A percentile compares a stretch with the other conserved stretches of the same genome.
phyloP scores from a whole-genome alignment of 2,888 invertebrate genomes.

The Megaustenia siamemsis region DNA sequence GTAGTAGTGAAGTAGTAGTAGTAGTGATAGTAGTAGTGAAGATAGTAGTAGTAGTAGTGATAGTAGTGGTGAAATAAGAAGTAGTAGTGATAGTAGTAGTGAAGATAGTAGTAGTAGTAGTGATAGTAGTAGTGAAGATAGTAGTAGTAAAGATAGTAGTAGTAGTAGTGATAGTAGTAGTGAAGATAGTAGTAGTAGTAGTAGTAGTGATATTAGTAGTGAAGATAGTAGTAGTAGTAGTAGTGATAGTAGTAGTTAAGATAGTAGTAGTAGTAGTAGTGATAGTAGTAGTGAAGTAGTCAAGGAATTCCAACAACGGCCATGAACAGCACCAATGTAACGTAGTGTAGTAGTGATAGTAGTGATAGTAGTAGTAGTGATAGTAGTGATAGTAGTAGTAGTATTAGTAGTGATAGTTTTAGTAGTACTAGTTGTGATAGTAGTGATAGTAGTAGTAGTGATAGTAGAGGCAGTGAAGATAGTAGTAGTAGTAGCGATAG shows the following conservation, averaged over 20 bases:
- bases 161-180: background rate
- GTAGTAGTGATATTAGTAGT: background rate
- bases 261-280: background rate
- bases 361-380: background rate
- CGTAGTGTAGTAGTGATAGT: background rate
- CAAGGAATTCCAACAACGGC: too few species aligned
- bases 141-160: background rate
- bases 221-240: background rate
- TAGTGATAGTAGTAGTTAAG: too few species aligned
- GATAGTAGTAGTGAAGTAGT: background rate
- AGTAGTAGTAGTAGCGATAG: background rate
- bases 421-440: too few species aligned
- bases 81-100: too few species aligned
- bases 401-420: too few species aligned
- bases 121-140: background rate
- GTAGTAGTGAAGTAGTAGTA: too few species aligned
- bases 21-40: background rate
- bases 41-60: background rate
- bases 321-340: too few species aligned
- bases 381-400: constrained; percentile 3
- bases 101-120: background rate
- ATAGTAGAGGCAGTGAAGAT: background rate
- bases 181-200: background rate
- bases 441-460: background rate
- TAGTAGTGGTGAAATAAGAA: too few species aligned